A percentile compares a stretch with the other conserved stretches of the same genome.
Conservation (phyloP, 2,113 vertebrate genomes). For the Rhipidura dahli region DNA sequence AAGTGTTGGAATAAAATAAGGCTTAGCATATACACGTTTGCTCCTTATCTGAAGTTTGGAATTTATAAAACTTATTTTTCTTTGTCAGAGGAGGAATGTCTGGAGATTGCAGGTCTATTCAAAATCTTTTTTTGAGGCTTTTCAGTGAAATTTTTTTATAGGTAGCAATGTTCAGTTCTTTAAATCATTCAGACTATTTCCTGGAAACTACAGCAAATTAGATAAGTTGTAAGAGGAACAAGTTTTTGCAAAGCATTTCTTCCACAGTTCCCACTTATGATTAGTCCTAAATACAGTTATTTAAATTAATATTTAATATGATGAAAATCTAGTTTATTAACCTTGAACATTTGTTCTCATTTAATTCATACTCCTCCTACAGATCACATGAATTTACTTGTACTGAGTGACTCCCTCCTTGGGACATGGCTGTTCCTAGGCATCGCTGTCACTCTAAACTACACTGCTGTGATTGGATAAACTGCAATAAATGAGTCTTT, state of each 20-base stretch:
- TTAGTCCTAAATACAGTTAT: not conserved
- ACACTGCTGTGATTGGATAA: not conserved
- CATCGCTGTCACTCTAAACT: not conserved
- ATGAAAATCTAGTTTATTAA: not conserved
- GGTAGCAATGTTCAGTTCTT: not conserved
- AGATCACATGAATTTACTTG: not conserved
- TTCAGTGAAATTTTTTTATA: not conserved
- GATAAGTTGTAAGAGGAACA: not conserved
- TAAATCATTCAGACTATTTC: not conserved
- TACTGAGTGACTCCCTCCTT: not conserved
- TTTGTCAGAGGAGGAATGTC: not conserved
- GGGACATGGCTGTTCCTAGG: not conserved
- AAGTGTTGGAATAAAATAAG: not conserved
- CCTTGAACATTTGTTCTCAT: not conserved
- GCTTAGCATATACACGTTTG: not conserved
- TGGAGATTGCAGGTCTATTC: not conserved
- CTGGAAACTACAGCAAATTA: not conserved
- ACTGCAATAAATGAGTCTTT: not conserved
- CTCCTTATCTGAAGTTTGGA: not conserved
- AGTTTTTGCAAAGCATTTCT: not conserved
- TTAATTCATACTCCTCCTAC: not conserved
- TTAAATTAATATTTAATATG: not conserved
- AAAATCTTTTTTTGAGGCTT: not conserved
- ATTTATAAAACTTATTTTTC: not conserved
- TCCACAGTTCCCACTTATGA: not conserved